Evolutionary conservation across 2,797 vertebrate species (phyloP), one percentile per base, ranked within the genome.

Genomic region (Channallabes apus): DNA sequence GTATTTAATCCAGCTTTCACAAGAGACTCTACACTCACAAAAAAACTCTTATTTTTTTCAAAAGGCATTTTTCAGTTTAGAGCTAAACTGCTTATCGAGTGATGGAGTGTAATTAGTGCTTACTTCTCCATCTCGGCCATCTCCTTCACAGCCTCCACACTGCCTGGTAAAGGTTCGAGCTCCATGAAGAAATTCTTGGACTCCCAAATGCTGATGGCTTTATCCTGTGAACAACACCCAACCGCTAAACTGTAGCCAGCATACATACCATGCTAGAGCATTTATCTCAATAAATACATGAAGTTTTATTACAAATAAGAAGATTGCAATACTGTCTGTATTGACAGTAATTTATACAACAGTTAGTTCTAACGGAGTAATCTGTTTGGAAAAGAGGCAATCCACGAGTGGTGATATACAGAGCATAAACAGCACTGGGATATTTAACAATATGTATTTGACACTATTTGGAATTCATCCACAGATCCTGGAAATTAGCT

Each of bases 201-300:
- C 90, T 99, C 95, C 98, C 98, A 99, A 90, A 99, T 98, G 92
- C 97, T 97, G 82, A 96, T 96, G 81, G 98, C 97, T 92, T 98
- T 99, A 71, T 96, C 96, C 98, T 99, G 88, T 3, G 4, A 78
- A 78, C 56, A 59, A 35, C 18, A 77, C 2, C 24, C 58, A 59
- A 62, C 20, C 22, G 4, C 32, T 24, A 11, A 27, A 32, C 7
- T 61, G 32, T 35, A 24, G 20, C 22, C 3, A 38, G 61, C 4
- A 56, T 1, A 20, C 27, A 56, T 8, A 71, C 22, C 68, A 51
- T 51, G n/a, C n/a, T 17, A 51, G 15, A 54, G 14, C 24, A 75
- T 54, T 38, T 29, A 54, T 56, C 0, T 2, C 27, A 59, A 77
- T 18, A 59, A 32, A 59, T 32, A 20, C 22, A 4, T 6, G 0